Evolutionary conservation across 1,140 invertebrate species (phyloP), one percentile per base, ranked within the genome.

Genomic region (Carcinoscorpius rotundicauda): DNA sequence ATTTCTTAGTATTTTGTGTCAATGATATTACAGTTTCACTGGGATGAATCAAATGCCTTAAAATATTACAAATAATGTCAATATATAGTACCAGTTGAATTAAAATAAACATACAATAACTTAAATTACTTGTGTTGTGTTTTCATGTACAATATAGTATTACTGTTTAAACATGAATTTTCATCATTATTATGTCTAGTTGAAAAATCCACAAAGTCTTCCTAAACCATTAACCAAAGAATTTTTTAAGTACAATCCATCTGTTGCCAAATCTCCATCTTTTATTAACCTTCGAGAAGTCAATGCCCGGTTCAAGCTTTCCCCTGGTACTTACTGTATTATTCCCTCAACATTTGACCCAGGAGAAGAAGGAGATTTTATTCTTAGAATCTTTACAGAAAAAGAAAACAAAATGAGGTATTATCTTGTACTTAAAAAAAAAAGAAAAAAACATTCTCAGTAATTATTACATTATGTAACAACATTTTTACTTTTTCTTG

Each of bases 321-420:
- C 89, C 8, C 93, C 92, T 0, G 96, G 97, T 6, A 69, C 85
- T 3, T 99, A 99, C 79, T 90, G 92, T 69, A 95, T 99, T 71
- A 88, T 99, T 59, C 97, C 97, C 3, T 97, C 94, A 11, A 98
- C 97, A 5, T 99, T 97, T 78, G 95, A 98, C 70, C 91, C 94
- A 0, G 87, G 95, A 71, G 87, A 97, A 72, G 93, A 97, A 75
- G 97, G 91, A 64, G 93, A 98, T 77, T 99, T 98, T 79, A 80
- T 99, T 62, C 78, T 99, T 8, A 80, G 97, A 72, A 88, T 99
- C 53, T 99, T 97, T 83, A 94, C 93, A 69, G 96, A 98, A 80
- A 91, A 93, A 72, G 63, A 52, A 62, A 69, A 69, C 53, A 49
- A 61, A 29, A 69, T 69, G 68, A 64, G 60, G 68, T 69, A 29